Base-by-base conservation (phyloP, 1,140 invertebrate genomes). In the Thalassaphorura encarpata region DNA sequence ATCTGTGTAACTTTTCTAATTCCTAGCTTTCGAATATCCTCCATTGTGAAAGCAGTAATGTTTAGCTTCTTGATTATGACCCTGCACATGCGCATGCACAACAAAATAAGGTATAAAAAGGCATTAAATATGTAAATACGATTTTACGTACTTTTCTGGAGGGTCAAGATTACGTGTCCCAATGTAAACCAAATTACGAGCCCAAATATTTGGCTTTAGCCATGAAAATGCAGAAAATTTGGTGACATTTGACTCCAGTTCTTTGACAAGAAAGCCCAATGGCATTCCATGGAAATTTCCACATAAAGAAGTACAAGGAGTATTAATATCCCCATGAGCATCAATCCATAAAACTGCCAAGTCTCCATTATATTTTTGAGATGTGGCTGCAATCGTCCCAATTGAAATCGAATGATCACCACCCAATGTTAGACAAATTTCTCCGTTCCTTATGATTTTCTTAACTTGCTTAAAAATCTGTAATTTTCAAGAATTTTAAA, bases 211-310 rank as follows among this genome's bases (percentile, higher is more conserved):
- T 19, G 48, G 54, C 4, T 31, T 28, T 19, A 53, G 19, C 53
- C 59, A 61, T 1, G 50, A 46, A 42, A 56, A 61, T 48, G 40
- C 49, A 0, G 54, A 33, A 23, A 56, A 1, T 41, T 50, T 54
- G n/a, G 50, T 15, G 24, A 54, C 24, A 29, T 53, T 50, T n/a
- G 41, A 36, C 28, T 53, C 18, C 36, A 53, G 21, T 26, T 57
- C 55, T 4, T 51, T 16, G 2, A 56, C 21, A 39, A 56, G 33
- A 29, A 66, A 63, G 11, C 54, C 49, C 2, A 92, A 77, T 0
- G 89, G 83, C 89, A 95, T 95, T 18, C 92, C 92, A 70, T 96
- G 91, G 33, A 89, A 80, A 66, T 92, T 89, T 18, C 90, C 90
- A 29, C 82, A 81, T 19, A 69, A 73, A 16, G 83, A 85, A 0